These are phyloP conservation scores for Cynopterus sphinx DNA, from an alignment of 2,797 vertebrate species.

Conservation along the genomic window DNA sequence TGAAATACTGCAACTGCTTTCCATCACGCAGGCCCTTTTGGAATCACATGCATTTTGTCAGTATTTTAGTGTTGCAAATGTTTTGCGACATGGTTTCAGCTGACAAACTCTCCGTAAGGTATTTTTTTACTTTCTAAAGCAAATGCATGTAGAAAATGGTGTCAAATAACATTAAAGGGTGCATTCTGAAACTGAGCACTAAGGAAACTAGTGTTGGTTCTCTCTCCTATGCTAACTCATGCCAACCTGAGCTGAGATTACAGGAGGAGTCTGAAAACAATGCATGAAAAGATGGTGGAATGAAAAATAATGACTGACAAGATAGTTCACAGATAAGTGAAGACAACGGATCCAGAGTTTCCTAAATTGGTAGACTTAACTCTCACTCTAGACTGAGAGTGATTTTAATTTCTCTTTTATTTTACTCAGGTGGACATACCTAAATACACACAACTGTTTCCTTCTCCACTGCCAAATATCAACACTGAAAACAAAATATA, in stretches of 20 bases:
- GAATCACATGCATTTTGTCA: slow-evolving; percentile 58
- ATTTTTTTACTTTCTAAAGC: slow-evolving; percentile 53
- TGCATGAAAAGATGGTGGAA: neutral
- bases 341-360: neutral
- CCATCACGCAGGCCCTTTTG: slow-evolving; percentile 52
- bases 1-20: slow-evolving; percentile 63
- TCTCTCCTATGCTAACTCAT: slow-evolving; percentile 22
- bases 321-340: neutral
- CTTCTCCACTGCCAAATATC: neutral
- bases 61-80: slow-evolving; percentile 58
- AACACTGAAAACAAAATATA: neutral
- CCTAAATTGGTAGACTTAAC: neutral
- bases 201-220: neutral
- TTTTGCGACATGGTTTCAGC: slow-evolving; percentile 65
- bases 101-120: slow-evolving; percentile 49
- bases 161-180: slow-evolving; percentile 52
- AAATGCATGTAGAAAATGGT: slow-evolving; percentile 55
- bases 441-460: slow-evolving; percentile 5
- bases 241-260: slow-evolving; percentile 38
- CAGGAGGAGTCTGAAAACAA: neutral
- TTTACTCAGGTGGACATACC: neutral
- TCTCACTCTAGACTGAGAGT: neutral
- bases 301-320: neutral
- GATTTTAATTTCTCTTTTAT: slow-evolving; percentile 17
- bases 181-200: slow-evolving; percentile 46